These are phyloP conservation scores for Edolisoma coerulescens DNA, from an alignment of 2,113 vertebrate genomes.

Conservation along the genomic window DNA sequence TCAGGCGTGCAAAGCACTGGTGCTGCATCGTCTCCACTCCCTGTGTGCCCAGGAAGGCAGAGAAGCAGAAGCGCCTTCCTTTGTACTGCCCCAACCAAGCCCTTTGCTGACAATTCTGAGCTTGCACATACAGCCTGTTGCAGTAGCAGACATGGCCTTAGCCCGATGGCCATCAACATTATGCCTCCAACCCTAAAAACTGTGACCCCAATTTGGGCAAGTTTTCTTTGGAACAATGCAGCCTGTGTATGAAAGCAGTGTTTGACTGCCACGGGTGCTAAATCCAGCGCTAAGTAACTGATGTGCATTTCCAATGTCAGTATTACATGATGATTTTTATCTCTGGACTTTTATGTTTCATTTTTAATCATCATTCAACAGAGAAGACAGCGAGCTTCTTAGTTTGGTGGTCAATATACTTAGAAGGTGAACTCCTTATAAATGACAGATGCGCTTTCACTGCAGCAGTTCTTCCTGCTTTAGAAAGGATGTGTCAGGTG, in stretches of 20 bases:
- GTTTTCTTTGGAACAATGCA: not conserved
- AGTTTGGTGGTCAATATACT: not conserved
- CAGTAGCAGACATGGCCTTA: fast-evolving
- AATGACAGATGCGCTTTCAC: not conserved
- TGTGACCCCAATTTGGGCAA: fast-evolving
- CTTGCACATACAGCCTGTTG: fast-evolving
- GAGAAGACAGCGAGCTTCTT: not conserved
- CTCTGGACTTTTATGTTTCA: not conserved
- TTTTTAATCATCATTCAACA: conserved; percentile 29
- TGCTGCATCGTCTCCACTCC: not conserved
- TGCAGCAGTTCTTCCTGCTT: not conserved
- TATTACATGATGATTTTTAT: not conserved
- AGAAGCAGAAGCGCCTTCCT: not conserved
- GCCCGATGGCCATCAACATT: fast-evolving
- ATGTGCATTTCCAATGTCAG: not conserved
- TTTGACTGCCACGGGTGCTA: not conserved
- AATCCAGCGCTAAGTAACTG: not conserved
- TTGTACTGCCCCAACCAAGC: not conserved
- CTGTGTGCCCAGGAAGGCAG: not conserved
- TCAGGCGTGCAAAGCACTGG: not conserved
- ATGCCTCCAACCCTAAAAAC: not conserved
- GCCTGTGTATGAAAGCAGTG: not conserved
- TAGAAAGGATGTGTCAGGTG: not conserved
- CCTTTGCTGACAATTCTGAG: not conserved
- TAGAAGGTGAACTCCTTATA: not conserved